Evolutionary conservation across 2,113 vertebrate species (phyloP), one percentile per base, ranked within the genome.

Genomic region (Cepphus grylle): DNA sequence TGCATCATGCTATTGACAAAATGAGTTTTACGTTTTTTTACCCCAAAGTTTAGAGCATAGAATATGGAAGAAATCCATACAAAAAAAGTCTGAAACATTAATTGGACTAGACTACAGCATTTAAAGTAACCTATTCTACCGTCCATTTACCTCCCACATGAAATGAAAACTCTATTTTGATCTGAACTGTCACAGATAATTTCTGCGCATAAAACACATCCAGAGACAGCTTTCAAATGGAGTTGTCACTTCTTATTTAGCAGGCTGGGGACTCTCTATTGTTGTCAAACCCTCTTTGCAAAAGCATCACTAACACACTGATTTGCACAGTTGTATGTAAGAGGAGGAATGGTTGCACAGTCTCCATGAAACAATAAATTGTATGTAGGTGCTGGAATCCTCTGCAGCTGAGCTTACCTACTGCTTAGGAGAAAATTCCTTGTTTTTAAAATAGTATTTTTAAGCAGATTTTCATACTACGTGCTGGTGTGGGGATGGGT

Each of bases 231-330:
- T 98, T 98, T 98, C 97, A 98, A 98, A 98, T 98, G 97, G 97
- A 98, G 96, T 98, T 98, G 99, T 99, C 99, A 98, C 98, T 98
- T 99, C 98, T 98, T 98, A 98, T 99, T 99, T 99, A 97, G 97
- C 98, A 97, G 97, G 96, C 97, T 97, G 83, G 96, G 97, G 96
- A 97, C 95, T 97, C 97, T 98, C 98, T 97, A 97, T 98, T 98
- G 98, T 98, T 98, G 98, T 99, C 98, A 98, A 98, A 98, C 96
- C 97, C 95, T 96, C 97, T 98, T 98, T 98, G 96, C 86, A 77
- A 97, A 98, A 97, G 97, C 97, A 96, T 98, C 97, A 86, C 98
- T 98, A 98, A 97, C 85, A 90, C 66, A 93, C 74, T 65, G 88
- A 85, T 97, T 88, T 88, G 76, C 45, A 72, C 83, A 94, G 59